A percentile compares a stretch with the other conserved stretches of the same genome.
phyloP scores from a whole-genome alignment of 2,888 invertebrate species.

The Balanococcus diminutus region DNA sequence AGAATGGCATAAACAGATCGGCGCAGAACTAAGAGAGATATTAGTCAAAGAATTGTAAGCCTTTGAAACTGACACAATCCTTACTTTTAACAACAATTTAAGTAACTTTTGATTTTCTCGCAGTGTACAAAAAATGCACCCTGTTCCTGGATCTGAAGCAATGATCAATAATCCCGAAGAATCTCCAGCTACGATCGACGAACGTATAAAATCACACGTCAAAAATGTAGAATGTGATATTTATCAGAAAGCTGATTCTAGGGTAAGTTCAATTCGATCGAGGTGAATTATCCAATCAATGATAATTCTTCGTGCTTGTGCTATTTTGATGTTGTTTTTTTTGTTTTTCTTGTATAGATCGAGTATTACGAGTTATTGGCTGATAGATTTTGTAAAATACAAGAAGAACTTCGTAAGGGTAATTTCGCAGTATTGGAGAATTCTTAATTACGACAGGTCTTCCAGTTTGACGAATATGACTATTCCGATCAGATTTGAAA shows the following conservation, averaged over 20 bases:
- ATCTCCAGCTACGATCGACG: neutral
- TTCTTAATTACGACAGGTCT: neutral
- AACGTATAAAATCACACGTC: neutral
- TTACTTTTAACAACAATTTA: too few species aligned
- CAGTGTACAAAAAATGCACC: neutral
- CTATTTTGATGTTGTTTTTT: neutral
- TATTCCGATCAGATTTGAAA: neutral
- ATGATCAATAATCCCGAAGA: neutral
- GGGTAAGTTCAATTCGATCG: neutral
- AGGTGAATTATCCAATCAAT: neutral
- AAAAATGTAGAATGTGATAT: conserved; percentile 1
- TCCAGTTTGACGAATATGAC: neutral
- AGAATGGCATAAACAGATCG: neutral
- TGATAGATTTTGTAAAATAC: neutral
- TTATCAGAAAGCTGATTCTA: neutral
- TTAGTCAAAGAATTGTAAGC: neutral
- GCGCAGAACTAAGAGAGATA: neutral
- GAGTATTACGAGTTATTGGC: neutral
- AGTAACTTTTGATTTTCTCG: neutral
- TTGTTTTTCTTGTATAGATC: neutral
- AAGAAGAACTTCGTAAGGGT: neutral
- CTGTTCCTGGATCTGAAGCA: neutral
- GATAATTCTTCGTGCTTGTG: neutral
- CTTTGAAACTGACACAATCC: neutral
- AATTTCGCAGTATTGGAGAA: neutral